Percentiles rank a stretch among this genome's conserved stretches.
phyloP scores from a whole-genome alignment of 2,113 vertebrate genomes.

The Hippocampus zosterae region DNA sequence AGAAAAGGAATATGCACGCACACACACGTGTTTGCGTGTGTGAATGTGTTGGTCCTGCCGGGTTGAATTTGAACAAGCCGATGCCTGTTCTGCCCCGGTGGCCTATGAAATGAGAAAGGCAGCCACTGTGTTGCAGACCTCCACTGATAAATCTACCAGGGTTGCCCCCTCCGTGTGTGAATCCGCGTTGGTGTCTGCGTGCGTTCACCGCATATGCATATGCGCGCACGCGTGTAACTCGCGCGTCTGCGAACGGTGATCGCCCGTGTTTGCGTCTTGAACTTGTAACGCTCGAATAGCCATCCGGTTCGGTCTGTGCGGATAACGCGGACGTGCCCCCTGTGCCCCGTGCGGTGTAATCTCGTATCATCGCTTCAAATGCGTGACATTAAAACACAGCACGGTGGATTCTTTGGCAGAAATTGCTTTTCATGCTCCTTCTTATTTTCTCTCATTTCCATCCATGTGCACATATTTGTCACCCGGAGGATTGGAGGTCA shows the following conservation, averaged over 20 bases:
- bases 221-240: constrained; percentile 38
- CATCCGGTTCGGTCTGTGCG: constrained; percentile 60
- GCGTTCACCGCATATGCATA: constrained; percentile 45
- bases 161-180: constrained; percentile 63
- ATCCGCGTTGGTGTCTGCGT: constrained; percentile 39
- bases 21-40: constrained; percentile 21
- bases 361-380: constrained; percentile 57
- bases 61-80: constrained; percentile 82
- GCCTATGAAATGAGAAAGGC: constrained; percentile 86
- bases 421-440: constrained; percentile 20
- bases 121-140: constrained; percentile 81
- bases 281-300: constrained; percentile 57
- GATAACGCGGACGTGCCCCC: constrained; percentile 19
- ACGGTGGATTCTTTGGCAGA: constrained; percentile 56
- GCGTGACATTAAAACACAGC: constrained; percentile 68
- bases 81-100: constrained; percentile 82
- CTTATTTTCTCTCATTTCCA: constrained; percentile 50
- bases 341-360: constrained; percentile 55
- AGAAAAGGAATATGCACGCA: constrained; percentile 59
- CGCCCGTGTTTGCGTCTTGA: constrained; percentile 66
- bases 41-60: constrained; percentile 74
- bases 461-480: constrained; percentile 47
- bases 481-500: constrained; percentile 63
- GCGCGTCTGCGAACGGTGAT: constrained; percentile 48
- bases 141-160: constrained; percentile 76